phyloP scores from a whole-genome alignment of 1,140 invertebrate species.

The Delia radicum region DNA sequence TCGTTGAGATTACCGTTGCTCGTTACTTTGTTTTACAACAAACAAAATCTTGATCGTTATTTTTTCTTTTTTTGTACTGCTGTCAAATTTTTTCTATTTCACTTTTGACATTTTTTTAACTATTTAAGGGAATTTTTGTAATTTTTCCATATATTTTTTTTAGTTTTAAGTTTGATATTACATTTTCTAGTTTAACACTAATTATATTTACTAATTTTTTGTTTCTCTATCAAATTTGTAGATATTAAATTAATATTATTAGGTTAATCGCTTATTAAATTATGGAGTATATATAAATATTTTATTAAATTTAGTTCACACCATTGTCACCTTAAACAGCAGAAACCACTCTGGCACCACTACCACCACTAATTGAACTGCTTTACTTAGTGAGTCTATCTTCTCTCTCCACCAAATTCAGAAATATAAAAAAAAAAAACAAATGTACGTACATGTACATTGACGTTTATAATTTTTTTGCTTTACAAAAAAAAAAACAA shows the following conservation, averaged over 20 bases:
- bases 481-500: neutral
- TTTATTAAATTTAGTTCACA: constrained; percentile 13
- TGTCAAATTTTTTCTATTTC: constrained; percentile 14
- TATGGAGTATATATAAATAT: neutral
- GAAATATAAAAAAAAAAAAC: constrained; percentile 3
- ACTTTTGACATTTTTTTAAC: constrained; percentile 17
- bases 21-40: neutral
- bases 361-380: constrained; percentile 20
- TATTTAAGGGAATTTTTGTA: neutral
- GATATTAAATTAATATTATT: neutral
- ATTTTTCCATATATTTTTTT: neutral
- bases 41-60: neutral
- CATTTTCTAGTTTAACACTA: neutral
- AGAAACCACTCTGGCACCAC: constrained; percentile 17
- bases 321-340: constrained; percentile 17
- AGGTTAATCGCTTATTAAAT: neutral
- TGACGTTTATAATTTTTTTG: neutral
- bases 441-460: neutral
- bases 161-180: neutral
- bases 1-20: neutral
- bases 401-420: neutral
- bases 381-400: neutral
- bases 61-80: neutral
- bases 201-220: neutral
- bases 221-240: neutral